Evolutionary conservation across 2,113 vertebrate species (phyloP).

Genomic region (Dendropsophus ebraccatus): DNA sequence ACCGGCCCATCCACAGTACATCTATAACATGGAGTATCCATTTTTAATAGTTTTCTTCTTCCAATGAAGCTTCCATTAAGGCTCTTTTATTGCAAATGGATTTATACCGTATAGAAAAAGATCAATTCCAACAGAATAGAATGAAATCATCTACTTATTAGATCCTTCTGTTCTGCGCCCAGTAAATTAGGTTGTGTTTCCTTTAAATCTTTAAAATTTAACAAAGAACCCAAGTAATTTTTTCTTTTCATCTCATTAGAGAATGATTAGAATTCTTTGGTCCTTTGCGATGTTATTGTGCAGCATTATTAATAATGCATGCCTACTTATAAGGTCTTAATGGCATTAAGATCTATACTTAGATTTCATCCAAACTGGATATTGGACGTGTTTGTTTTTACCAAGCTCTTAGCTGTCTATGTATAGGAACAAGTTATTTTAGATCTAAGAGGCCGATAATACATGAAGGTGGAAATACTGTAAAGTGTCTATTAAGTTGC

Average conservation of each 20-base stretch:
- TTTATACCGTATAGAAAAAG: not conserved
- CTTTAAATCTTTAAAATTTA: not conserved
- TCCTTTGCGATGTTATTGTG: conserved; percentile 28
- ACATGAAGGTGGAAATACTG: conserved; percentile 18
- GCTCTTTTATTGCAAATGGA: not conserved
- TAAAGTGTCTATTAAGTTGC: not conserved
- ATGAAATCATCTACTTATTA: not conserved
- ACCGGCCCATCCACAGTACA: too few species aligned
- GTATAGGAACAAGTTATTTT: conserved; percentile 33
- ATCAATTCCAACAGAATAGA: not conserved
- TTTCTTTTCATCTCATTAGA: conserved; percentile 9
- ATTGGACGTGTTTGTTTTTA: conserved; percentile 7
- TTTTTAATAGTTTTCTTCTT: too few species aligned
- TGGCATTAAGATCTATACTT: conserved; percentile 39
- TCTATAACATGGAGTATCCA: too few species aligned
- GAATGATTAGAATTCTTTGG: conserved; percentile 16
- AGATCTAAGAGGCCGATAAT: conserved; percentile 13
- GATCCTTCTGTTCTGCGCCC: not conserved
- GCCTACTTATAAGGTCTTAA: conserved; percentile 45
- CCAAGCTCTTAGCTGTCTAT: conserved; percentile 23
- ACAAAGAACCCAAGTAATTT: not conserved
- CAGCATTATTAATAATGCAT: conserved; percentile 51
- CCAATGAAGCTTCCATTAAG: not conserved
- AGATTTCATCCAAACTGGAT: conserved; percentile 16
- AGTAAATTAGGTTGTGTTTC: not conserved